Evolutionary conservation across 2,888 invertebrate genomes (phyloP).

Genomic region (Leptinotarsa tumamoca): DNA sequence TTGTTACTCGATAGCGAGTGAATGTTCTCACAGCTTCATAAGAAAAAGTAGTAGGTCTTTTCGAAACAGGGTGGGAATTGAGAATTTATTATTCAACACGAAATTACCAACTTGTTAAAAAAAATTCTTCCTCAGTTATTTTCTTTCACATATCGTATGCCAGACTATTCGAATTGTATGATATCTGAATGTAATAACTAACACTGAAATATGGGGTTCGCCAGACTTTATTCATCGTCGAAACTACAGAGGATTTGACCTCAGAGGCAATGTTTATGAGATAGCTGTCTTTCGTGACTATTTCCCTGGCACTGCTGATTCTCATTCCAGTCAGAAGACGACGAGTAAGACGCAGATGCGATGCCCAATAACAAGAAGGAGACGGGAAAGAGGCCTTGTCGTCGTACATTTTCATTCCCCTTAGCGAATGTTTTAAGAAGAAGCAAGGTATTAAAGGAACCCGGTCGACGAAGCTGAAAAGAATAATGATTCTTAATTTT

Average conservation of each 20-base stretch:
- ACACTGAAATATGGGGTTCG: background rate
- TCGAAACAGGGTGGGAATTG: no score
- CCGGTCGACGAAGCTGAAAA: constrained; percentile 67
- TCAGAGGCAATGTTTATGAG: constrained; percentile 31
- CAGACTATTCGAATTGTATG: no score
- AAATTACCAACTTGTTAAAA: no score
- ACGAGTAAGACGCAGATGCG: constrained; percentile 63
- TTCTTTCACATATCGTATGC: no score
- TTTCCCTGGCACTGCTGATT: constrained; percentile 56
- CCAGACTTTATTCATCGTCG: background rate
- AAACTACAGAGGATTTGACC: constrained; percentile 20
- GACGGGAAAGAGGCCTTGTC: constrained; percentile 30
- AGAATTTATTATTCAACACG: no score
- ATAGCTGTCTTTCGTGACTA: constrained; percentile 31
- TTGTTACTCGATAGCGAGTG: no score
- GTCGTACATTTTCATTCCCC: constrained; percentile 66
- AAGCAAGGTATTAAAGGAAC: constrained; percentile 64
- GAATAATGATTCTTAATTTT: constrained; percentile 69
- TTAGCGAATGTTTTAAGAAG: constrained; percentile 63
- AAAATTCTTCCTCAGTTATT: no score
- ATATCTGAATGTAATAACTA: background rate
- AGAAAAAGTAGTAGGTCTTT: no score
- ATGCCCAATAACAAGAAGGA: constrained; percentile 55
- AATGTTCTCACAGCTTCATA: no score
- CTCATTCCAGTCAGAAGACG: constrained; percentile 62